Base-by-base conservation (phyloP, 2,888 invertebrate species). In the Epirrhoe tristata region DNA sequence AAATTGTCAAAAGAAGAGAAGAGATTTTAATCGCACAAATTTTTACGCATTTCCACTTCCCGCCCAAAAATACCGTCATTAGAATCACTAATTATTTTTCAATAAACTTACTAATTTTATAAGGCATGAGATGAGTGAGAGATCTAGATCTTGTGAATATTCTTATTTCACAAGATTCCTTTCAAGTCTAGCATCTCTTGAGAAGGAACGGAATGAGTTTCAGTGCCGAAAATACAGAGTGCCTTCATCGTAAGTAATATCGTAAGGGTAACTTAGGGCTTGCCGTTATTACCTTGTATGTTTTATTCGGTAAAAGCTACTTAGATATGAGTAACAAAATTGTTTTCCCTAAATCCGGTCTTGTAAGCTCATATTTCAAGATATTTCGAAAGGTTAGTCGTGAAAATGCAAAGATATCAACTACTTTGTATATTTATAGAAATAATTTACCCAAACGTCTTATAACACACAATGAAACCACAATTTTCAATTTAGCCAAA, bases 221-320 rank as follows among this genome's bases (percentile, higher is more conserved):
- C 39, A 16, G 50, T 51, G 52, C 46, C 52, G 32, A 57, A 63
- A 63, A 63, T 12, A 34, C 17, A 46, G 63, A 64, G 36, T 64
- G 48, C 14, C 31, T 63, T 10, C 36, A 36, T 17, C 46, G 58
- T 59, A 55, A 55, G 65, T 65, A 59, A 65, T 56, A 59, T 59
- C 50, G 32, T 55, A 59, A 59, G 55, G 54, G 65, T 55, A 54
- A 59, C 64, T 58, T 43, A 65, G 43, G 58, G 59, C 55, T 59
- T 65, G 55, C 53, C 2, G 54, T 54, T 54, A 59, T 65, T 51
- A 59, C 34, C 24, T 54, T 46, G 58, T 55, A 59, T 51, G 39
- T 65, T 54, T 64, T 64, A 59, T 65, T 65, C 32, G 65, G 64
- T 54, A 59, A 59, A 51, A 55, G 53, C 54, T 59, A 39, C 24